Evolutionary conservation across 2,113 vertebrate species (phyloP), one percentile per base, ranked within the genome.

Genomic region (Corydoras maculifer): DNA sequence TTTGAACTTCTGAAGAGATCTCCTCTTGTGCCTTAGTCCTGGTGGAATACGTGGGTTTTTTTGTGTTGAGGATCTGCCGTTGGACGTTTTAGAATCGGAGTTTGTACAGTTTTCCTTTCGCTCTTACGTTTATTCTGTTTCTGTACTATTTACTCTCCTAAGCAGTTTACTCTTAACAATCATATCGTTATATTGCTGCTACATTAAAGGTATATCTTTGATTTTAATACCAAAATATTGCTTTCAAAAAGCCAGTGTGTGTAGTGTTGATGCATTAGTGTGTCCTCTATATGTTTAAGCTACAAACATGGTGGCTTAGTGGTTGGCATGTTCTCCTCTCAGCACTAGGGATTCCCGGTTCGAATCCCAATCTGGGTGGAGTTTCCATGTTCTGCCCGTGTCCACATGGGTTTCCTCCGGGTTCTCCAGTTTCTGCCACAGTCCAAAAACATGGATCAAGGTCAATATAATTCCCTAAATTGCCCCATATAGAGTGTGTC

Each of bases 201-300:
- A 57, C 54, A n/a, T 57, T 57, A n/a, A 57, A 13, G 11, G 51
- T 57, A 57, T n/a, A 57, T 15, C 6, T 57, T 57, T 57, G 5
- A 14, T 57, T 14, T 57, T n/a, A 57, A 57, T 57, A 4, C 6
- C n/a, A 13, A n/a, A n/a, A 57, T 78, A 83, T 79, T 84, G 87
- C 85, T 88, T 43, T 43, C 35, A 2, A 2, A 8, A 4, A 25
- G 18, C 18, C 18, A 25, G 18, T 25, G 18, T 25, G 1, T 25
- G 18, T 25, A 25, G 18, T 25, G 18, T 25, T 25, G 18, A 25
- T 25, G 18, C 18, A 25, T 25, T 25, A 25, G 18, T 25, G 18
- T 25, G 18, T 25, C 18, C 18, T 25, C 18, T 25, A 25, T 25
- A 25, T 25, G 18, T 25, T 25, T 25, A 25, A 25, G 18, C 18